phyloP scores from a whole-genome alignment of 2,797 vertebrate species.

The Amazonetta brasiliensis region DNA sequence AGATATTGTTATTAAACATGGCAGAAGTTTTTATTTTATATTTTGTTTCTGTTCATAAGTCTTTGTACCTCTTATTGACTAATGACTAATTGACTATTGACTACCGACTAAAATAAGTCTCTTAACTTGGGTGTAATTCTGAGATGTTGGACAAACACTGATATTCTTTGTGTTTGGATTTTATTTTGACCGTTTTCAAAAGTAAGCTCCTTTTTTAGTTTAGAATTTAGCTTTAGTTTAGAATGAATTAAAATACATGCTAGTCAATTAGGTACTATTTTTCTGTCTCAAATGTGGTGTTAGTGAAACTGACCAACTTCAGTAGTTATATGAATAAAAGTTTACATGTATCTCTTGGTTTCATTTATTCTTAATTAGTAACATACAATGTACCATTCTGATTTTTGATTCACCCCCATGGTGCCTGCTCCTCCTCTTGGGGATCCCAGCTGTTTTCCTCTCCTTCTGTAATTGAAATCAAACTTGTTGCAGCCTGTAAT shows the following conservation, averaged over 20 bases:
- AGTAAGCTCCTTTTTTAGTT: not conserved
- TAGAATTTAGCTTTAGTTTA: not conserved
- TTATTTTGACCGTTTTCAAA: slow-evolving; percentile 8
- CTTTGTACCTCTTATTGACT: not conserved
- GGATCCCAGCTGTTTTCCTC: slow-evolving; percentile 82
- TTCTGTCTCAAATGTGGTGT: slow-evolving; percentile 40
- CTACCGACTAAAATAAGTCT: not conserved
- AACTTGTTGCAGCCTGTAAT: slow-evolving; percentile 81
- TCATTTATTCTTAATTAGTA: slow-evolving; percentile 80
- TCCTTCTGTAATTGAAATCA: slow-evolving; percentile 83
- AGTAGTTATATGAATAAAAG: slow-evolving; percentile 48
- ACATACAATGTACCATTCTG: slow-evolving; percentile 71
- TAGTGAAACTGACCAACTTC: slow-evolving; percentile 44
- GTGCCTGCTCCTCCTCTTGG: slow-evolving; percentile 68
- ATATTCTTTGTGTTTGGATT: not conserved
- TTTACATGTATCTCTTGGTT: slow-evolving; percentile 56
- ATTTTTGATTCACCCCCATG: slow-evolving; percentile 73
- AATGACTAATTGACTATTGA: not conserved
- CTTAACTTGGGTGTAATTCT: slow-evolving; percentile 24
- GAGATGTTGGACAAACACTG: not conserved
- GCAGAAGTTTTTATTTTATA: not conserved
- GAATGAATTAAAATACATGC: slow-evolving; percentile 22
- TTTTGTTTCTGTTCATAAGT: not conserved
- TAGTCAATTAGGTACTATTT: slow-evolving; percentile 16
- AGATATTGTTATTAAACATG: not conserved